These are phyloP conservation scores for Heteromurus nitidus DNA, from an alignment of 2,888 invertebrate genomes.

Conservation along the genomic window DNA sequence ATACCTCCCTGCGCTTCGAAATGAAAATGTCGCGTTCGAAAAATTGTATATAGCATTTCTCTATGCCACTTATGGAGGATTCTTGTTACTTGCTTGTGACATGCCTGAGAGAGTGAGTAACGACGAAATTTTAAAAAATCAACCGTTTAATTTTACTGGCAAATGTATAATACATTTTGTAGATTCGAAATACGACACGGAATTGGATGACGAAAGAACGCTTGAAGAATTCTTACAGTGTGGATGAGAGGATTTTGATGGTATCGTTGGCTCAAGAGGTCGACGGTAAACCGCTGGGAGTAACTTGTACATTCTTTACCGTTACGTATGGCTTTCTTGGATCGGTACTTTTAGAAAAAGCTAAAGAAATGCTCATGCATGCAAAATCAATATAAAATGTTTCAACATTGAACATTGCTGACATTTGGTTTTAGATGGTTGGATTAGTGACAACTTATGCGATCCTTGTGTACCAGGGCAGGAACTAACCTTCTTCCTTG, in stretches of 20 bases:
- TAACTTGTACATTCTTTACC: slow-evolving; percentile 31
- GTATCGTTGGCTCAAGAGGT: not conserved
- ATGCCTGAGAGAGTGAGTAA: slow-evolving; percentile 33
- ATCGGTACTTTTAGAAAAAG: not conserved
- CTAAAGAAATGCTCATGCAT: not conserved
- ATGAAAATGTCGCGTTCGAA: not conserved
- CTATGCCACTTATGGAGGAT: not conserved
- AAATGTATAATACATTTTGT: too few relatives aligned
- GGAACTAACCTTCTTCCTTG: not conserved
- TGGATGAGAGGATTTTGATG: slow-evolving; percentile 11
- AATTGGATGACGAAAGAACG: slow-evolving; percentile 8
- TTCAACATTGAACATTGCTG: not conserved
- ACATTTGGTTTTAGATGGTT: slow-evolving; percentile 2
- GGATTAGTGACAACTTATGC: slow-evolving; percentile 19
- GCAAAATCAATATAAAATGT: not conserved
- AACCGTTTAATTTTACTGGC: not conserved
- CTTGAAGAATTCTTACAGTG: not conserved
- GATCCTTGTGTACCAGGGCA: slow-evolving; percentile 1
- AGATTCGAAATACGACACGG: slow-evolving; percentile 4
- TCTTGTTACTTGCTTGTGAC: slow-evolving; percentile 26
- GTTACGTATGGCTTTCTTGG: slow-evolving; percentile 29
- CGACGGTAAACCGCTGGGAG: not conserved
- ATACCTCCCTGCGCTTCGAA: slow-evolving; percentile 5
- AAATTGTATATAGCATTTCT: slow-evolving; percentile 8
- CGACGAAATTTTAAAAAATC: too few relatives aligned